Evolutionary conservation across 2,113 vertebrate species (phyloP), one percentile per base, ranked within the genome.

Genomic region (Eleginops maclovinus): DNA sequence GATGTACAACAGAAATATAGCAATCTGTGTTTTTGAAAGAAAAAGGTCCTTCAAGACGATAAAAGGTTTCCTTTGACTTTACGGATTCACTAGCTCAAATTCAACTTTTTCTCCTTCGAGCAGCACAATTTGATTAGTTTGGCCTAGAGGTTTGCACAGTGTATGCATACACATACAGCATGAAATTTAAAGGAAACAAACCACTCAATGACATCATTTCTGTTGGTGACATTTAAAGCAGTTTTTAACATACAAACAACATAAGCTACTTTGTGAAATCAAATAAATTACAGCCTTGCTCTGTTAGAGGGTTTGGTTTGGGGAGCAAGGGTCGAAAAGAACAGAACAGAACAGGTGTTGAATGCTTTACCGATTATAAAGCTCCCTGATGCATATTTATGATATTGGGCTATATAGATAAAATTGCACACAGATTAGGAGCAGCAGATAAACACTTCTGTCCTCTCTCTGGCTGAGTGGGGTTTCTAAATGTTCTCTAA

Each of bases 81-180:
- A n/a, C 79, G 59, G 85, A 87, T 87, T 90, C 91, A 91, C 89
- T 88, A 83, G 61, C 71, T 89, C 31, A 72, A 75, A 88, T 87
- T 79, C 81, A 87, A 82, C 44, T 40, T 81, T n/a, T 65, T 79
- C 28, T 75, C 36, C 87, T 69, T 55, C 46, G n/a, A 75, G 60
- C 21, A 54, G 4, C 26, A 78, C 24, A 2, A 22, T 69, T 75
- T 74, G 31, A 36, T 36, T 36, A 8, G 31, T 36, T 5, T 36
- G 31, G 31, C 31, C 31, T 36, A 36, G 1, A 36, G 31, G 31
- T 36, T 36, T 1, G 40, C 28, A 68, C n/a, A 56, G 44, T 24
- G 24, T 56, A 19, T n/a, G 46, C 49, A 41, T 22, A 49, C 7
- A 54, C 11, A 31, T 14, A 53, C 19, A 49, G 2, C 12, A 9